These are phyloP conservation scores for Mycalesis mineus DNA, from an alignment of 2,888 invertebrate genomes.

Conservation along the genomic window DNA sequence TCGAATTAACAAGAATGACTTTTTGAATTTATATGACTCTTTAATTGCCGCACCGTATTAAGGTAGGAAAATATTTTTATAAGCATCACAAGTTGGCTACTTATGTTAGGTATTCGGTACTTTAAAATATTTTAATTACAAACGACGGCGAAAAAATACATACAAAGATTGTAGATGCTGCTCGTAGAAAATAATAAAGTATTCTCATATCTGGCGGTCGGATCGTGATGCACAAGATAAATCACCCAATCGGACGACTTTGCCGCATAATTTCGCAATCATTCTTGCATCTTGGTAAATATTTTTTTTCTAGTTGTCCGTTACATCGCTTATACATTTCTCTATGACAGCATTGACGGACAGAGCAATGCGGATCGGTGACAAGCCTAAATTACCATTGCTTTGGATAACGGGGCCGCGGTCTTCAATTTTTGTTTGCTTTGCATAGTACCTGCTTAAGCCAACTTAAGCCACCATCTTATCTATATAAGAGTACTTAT, in stretches of 20 bases:
- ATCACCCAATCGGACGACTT: slow-evolving; percentile 32
- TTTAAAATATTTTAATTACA: too few relatives aligned
- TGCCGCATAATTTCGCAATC: slow-evolving; percentile 47
- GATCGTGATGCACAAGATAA: slow-evolving; percentile 26
- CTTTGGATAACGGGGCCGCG: slow-evolving; percentile 22
- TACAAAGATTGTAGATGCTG: background rate
- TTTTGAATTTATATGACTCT: too few relatives aligned
- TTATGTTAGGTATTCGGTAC: too few relatives aligned
- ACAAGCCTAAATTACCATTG: slow-evolving; percentile 27
- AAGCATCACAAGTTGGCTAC: too few relatives aligned
- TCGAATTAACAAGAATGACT: too few relatives aligned
- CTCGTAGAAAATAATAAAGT: slow-evolving; percentile 3
- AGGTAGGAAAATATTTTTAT: too few relatives aligned
- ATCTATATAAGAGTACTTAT: too few relatives aligned
- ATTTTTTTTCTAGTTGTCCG: slow-evolving; percentile 31
- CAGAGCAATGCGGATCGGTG: slow-evolving; percentile 23
- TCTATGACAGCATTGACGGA: slow-evolving; percentile 26
- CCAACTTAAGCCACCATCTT: background rate
- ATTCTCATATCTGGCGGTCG: slow-evolving; percentile 7
- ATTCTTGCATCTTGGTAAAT: slow-evolving; percentile 31
- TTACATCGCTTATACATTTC: slow-evolving; percentile 34
- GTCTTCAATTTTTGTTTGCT: slow-evolving; percentile 21
- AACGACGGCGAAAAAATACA: too few relatives aligned
- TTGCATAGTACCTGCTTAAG: background rate
- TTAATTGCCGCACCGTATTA: too few relatives aligned